Evolutionary conservation across 2,888 invertebrate species (phyloP).

Genomic region (Acleris cristana): DNA sequence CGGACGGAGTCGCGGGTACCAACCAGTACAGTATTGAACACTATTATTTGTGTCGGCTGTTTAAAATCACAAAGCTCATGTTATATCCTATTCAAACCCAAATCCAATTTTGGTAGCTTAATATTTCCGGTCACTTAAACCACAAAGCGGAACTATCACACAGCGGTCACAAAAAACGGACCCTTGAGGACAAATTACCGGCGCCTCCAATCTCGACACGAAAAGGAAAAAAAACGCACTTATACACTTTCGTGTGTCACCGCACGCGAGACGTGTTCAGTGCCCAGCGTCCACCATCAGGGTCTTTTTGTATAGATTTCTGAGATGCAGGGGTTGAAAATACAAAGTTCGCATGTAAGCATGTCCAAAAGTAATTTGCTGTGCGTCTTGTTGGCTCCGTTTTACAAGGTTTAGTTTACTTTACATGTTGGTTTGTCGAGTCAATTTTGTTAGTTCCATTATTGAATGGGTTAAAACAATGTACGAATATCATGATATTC

Average conservation of each 20-base stretch:
- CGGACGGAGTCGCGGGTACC: too few relatives aligned
- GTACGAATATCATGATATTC: too few relatives aligned
- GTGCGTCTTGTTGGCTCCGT: too few relatives aligned
- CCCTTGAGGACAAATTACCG: conserved; percentile 69
- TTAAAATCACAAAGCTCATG: neutral
- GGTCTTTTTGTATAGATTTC: too few relatives aligned
- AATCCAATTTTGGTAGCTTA: conserved; percentile 29
- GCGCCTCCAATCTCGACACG: conserved; percentile 64
- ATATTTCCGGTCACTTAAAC: conserved; percentile 35
- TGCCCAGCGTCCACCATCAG: too few relatives aligned
- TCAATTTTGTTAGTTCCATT: too few relatives aligned
- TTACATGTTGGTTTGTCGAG: too few relatives aligned
- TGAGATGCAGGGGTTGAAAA: too few relatives aligned
- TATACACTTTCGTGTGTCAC: conserved; percentile 55
- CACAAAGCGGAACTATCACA: conserved; percentile 36
- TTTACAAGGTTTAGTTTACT: too few relatives aligned
- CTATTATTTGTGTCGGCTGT: neutral
- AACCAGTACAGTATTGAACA: neutral
- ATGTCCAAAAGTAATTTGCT: too few relatives aligned
- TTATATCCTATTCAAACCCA: neutral
- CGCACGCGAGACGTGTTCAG: conserved; percentile 54
- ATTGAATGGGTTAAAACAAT: too few relatives aligned
- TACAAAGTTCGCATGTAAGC: too few relatives aligned
- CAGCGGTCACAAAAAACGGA: conserved; percentile 35
- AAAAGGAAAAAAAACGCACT: conserved; percentile 38